Percentiles rank a stretch among this genome's conserved stretches.
Evolutionary conservation across 1,140 invertebrate genomes (phyloP).

Genomic region (Brachionus rubens): DNA sequence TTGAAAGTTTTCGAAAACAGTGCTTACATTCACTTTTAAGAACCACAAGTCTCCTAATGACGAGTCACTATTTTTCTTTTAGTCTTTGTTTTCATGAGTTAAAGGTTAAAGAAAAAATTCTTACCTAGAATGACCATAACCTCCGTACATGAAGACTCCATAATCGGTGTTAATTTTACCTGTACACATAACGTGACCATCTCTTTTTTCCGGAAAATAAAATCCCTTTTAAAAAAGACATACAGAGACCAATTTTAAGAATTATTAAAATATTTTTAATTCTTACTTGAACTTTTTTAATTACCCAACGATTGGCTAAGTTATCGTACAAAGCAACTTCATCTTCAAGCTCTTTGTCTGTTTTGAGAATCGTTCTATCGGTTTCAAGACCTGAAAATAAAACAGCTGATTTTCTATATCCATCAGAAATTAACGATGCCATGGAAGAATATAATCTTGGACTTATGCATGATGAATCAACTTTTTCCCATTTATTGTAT

Average conservation of each 20-base stretch:
- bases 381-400: slow-evolving; percentile 31
- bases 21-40: slow-evolving; percentile 33
- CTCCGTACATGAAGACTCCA: slow-evolving; percentile 40
- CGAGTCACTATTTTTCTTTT: slow-evolving; percentile 5
- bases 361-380: slow-evolving; percentile 9
- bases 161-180: background rate
- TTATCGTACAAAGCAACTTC: slow-evolving; percentile 40
- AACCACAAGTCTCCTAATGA: slow-evolving; percentile 34
- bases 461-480: slow-evolving; percentile 20
- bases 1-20: slow-evolving; percentile 1
- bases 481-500: slow-evolving; percentile 48
- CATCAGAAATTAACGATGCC: slow-evolving; percentile 22
- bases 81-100: no score
- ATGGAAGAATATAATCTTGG: slow-evolving; percentile 17
- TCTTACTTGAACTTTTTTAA: slow-evolving; percentile 24
- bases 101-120: no score
- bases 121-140: slow-evolving; percentile 42
- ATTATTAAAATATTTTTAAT: background rate
- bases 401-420: slow-evolving; percentile 15
- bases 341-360: slow-evolving; percentile 5
- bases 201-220: slow-evolving; percentile 40
- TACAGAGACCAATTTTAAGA: background rate
- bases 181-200: slow-evolving; percentile 32
- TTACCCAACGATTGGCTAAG: background rate
- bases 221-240: background rate